Evolutionary conservation across 1,140 invertebrate genomes (phyloP), one percentile per base, ranked within the genome.

Genomic region (Leptinotarsa lineolata): DNA sequence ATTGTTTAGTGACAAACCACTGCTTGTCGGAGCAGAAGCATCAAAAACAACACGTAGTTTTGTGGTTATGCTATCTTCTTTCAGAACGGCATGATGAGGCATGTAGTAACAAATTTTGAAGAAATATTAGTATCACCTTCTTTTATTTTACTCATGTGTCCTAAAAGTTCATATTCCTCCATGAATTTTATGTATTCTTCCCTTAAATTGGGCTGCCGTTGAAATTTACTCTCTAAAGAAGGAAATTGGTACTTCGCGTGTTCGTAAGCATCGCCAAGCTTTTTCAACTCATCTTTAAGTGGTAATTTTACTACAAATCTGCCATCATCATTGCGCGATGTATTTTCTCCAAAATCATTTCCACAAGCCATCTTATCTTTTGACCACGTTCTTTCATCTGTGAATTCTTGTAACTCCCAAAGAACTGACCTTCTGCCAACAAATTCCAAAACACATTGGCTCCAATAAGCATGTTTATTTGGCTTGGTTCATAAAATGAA

Each of bases 11-110:
- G 81, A 84, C 22, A 78, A 66, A 0, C 79, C 79, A 0, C 20
- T 74, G 11, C 61, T 68, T 0, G 81, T 75, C 63, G 76, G 79
- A 2, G 74, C 73, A 2, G 81, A 83, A 6, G 77, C 84, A 63
- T 85, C 78, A 68, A 84, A 85, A 4, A 85, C 82, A 1, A 83
- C 78, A 0, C 84, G 70, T 12, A 82, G n/a, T 67, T 81, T 81
- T 3, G 83, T 84, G 1, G 82, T 82, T 0, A 77, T 15, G 70
- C 78, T 81, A 1, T 54, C 44, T 39, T 68, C 59, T 70, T 78
- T 78, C 0, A 82, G 11, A 0, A 86, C 82, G 11, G 77, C 72
- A 22, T 84, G 83, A 76, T 86, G 84, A 8, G 83, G 81, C 15
- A 86, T 18, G 74, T 85, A 85, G 67, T 65, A 74, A 54, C 61